Percentiles rank a stretch among this genome's conserved stretches.
Conservation (phyloP, 2,113 vertebrate species). For the Argyrosomus japonicus region DNA sequence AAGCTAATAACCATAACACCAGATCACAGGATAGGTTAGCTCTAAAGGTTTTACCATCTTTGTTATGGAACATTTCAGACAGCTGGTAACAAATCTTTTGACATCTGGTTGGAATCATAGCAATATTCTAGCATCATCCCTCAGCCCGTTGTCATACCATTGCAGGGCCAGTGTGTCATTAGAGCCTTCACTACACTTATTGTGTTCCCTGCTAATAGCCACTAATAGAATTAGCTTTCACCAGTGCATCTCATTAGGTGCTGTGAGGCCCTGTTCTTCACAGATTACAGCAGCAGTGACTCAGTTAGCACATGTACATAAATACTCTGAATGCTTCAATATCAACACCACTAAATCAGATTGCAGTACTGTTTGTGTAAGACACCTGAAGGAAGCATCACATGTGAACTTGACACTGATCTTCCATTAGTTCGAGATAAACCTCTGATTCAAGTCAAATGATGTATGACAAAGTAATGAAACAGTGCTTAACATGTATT, state of each 20-base stretch:
- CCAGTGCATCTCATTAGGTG: slow-evolving; percentile 31
- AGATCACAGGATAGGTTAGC: neutral
- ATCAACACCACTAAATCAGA: neutral
- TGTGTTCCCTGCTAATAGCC: slow-evolving; percentile 46
- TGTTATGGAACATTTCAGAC: neutral
- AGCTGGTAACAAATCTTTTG: neutral
- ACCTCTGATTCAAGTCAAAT: slow-evolving; percentile 2
- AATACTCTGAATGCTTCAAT: neutral
- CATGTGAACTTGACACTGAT: neutral
- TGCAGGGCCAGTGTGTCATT: slow-evolving; percentile 17
- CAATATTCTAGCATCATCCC: neutral
- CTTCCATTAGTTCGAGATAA: neutral
- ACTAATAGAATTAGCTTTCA: slow-evolving; percentile 49
- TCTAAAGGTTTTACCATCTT: neutral
- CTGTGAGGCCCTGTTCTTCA: slow-evolving; percentile 15
- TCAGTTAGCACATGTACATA: neutral
- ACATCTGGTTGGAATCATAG: neutral
- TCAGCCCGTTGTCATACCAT: neutral
- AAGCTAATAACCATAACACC: neutral
- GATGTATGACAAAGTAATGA: slow-evolving; percentile 28
- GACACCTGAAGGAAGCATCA: neutral
- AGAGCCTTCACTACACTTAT: slow-evolving; percentile 14
- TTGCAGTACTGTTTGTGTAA: neutral
- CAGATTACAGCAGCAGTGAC: slow-evolving; percentile 14
- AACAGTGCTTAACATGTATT: slow-evolving; percentile 22